Evolutionary conservation across 2,797 vertebrate genomes (phyloP).

Genomic region (Nannoperca obscura): DNA sequence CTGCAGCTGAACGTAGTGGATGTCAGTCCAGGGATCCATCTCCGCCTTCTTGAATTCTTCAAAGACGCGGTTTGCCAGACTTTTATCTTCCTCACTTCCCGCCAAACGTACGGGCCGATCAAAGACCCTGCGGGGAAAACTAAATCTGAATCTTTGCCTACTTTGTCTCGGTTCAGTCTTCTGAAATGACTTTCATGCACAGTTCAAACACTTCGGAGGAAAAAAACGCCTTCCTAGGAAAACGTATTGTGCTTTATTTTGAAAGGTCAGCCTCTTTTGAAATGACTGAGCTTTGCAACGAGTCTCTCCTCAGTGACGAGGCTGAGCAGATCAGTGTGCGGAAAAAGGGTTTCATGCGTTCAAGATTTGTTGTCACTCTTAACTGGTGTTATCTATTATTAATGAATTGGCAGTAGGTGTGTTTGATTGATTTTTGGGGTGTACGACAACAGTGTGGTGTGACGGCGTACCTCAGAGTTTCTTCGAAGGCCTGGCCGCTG

Average conservation of each 20-base stretch:
- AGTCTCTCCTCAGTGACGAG: not conserved
- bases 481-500: constrained; percentile 41
- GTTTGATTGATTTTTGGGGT: not conserved
- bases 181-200: not conserved
- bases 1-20: constrained; percentile 90
- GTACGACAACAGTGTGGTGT: not conserved
- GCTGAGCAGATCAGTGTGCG: too few species aligned
- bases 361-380: too few species aligned
- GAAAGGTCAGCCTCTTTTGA: not conserved
- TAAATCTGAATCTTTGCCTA: fast-evolving
- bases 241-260: not conserved
- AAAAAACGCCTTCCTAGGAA: too few species aligned
- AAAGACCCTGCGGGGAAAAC: constrained; percentile 58
- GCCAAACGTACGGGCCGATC: constrained; percentile 72
- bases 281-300: not conserved
- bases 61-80: constrained; percentile 71
- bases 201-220: not conserved
- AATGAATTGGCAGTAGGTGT: not conserved
- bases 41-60: constrained; percentile 69
- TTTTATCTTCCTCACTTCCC: constrained; percentile 84
- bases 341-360: too few species aligned
- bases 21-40: constrained; percentile 88
- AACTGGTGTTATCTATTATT: not conserved
- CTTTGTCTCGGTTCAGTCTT: not conserved
- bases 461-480: constrained; percentile 57